Evolutionary conservation across 2,797 vertebrate genomes (phyloP), one percentile per base, ranked within the genome.

Genomic region (Syndactyla subalaris): DNA sequence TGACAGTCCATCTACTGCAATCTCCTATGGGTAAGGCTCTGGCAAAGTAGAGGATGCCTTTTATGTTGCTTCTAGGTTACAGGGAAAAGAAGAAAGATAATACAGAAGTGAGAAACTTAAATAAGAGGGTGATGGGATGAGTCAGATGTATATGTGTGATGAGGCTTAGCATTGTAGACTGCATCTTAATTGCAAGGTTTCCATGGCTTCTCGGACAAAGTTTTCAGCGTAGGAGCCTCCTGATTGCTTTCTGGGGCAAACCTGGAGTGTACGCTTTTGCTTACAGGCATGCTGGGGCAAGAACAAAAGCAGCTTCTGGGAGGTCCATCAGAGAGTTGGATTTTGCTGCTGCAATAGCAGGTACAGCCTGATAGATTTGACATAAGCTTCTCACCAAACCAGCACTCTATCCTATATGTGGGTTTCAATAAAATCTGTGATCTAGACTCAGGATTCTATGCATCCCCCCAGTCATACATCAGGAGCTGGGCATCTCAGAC

Each of bases 81-180:
- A 38, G 17, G 4, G 1, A 19, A 45, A 65, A 41, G 1, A 21
- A 38, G 30, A 46, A 18, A 22, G 9, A 17, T 5, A 41, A 7
- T 26, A n/a, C 7, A 39, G 48, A 77, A 82, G 27, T 11, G 14
- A 68, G 38, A 67, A 63, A 3, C 12, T 88, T 61, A 46, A 89
- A 18, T 30, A 30, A 66, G 32, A 55, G 19, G 6, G 10, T 61
- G 38, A 21, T 32, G 12, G 14, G 14, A 51, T 51, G 26, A 67
- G 8, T 41, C 1, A 0, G 15, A 36, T 27, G 12, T 22, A 19
- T 30, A 17, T 5, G 8, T 30, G 30, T 65, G 43, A 54, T 30
- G 27, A 65, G 11, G 16, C 21, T 78, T 32, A 46, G 6, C 11
- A 39, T 6, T 30, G 15, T 11, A 51, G 43, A 55, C 16, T 41